phyloP scores from a whole-genome alignment of 1,140 invertebrate genomes.

The Drosophila truncata region DNA sequence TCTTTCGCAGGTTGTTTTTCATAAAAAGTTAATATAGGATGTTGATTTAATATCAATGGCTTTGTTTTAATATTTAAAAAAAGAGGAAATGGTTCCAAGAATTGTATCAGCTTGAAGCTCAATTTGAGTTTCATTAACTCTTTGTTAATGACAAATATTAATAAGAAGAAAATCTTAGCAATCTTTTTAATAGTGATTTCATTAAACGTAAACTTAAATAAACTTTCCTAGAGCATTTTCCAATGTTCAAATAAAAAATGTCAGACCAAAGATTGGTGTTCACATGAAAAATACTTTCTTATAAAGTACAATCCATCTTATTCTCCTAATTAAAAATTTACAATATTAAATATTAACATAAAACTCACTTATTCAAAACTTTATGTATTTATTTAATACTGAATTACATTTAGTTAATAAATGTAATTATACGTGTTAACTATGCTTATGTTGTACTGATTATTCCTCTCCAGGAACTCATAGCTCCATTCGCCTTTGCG shows the following conservation, averaged over 20 bases:
- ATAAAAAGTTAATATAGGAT: background rate
- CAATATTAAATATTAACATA: background rate
- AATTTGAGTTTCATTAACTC: background rate
- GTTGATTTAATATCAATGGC: background rate
- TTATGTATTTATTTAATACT: background rate
- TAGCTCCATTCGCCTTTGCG: background rate
- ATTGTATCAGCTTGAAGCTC: no score
- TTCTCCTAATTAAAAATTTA: background rate
- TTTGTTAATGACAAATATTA: background rate
- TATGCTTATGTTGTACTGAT: conserved; percentile 2
- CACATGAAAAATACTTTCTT: background rate
- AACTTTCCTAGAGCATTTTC: background rate
- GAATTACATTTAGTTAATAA: background rate
- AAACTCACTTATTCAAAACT: background rate
- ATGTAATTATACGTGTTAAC: background rate
- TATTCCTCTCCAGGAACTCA: background rate
- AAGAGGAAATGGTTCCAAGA: no score
- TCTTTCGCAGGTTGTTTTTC: background rate
- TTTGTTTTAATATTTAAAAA: background rate
- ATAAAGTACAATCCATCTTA: background rate
- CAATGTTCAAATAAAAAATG: background rate
- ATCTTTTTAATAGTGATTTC: background rate
- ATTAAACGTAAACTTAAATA: background rate
- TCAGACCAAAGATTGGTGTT: background rate
- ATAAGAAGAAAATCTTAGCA: background rate